phyloP scores from a whole-genome alignment of 2,888 invertebrate species.

The Melolontha melolontha region DNA sequence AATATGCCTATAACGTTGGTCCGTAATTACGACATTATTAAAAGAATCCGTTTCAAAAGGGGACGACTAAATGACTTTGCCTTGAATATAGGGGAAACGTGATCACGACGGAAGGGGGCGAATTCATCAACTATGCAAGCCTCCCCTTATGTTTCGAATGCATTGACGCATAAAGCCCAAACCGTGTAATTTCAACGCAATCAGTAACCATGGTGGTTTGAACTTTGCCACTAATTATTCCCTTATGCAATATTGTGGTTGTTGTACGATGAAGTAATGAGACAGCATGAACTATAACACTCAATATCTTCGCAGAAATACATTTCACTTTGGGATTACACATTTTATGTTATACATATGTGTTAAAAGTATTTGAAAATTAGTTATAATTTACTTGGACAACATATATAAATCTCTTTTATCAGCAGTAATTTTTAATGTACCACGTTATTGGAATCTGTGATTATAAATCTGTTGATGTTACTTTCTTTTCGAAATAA shows the following conservation, averaged over 20 bases:
- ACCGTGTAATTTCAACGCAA: slow-evolving; percentile 51
- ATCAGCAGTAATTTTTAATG: too few relatives aligned
- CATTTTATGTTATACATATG: too few relatives aligned
- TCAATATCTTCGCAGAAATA: slow-evolving; percentile 10
- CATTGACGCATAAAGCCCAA: slow-evolving; percentile 49
- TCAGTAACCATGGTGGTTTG: slow-evolving; percentile 47
- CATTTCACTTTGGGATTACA: too few relatives aligned
- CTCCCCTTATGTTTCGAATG: slow-evolving; percentile 43
- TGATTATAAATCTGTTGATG: too few relatives aligned
- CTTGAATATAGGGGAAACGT: slow-evolving; percentile 27
- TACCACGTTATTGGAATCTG: too few relatives aligned
- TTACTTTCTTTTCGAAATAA: too few relatives aligned
- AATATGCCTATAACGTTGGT: slow-evolving; percentile 4
- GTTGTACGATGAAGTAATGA: slow-evolving; percentile 18
- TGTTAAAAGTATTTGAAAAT: too few relatives aligned
- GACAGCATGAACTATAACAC: slow-evolving; percentile 3
- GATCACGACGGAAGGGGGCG: slow-evolving; percentile 17
- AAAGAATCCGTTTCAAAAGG: slow-evolving; percentile 30
- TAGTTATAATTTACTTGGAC: too few relatives aligned
- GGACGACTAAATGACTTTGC: slow-evolving; percentile 27
- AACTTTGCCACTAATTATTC: slow-evolving; percentile 46
- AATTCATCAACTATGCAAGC: slow-evolving; percentile 26
- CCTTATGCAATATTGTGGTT: slow-evolving; percentile 42
- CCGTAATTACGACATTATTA: slow-evolving; percentile 37
- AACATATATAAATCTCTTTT: too few relatives aligned